Conservation (phyloP, 2,113 vertebrate species). For the Blennius ocellaris region DNA sequence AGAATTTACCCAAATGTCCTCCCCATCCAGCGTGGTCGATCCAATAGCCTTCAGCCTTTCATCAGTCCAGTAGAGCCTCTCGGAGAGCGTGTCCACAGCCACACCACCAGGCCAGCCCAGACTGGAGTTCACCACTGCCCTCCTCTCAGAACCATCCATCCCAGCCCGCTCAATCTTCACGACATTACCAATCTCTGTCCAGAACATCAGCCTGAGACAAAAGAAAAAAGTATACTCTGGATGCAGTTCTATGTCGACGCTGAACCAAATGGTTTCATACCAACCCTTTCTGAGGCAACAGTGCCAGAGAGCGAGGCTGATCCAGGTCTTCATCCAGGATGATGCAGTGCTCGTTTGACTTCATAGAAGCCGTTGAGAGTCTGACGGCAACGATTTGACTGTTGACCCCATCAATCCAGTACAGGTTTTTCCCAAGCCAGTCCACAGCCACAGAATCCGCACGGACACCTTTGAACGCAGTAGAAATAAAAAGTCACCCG, state of each 20-base stretch:
- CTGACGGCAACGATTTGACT: slow-evolving; percentile 86
- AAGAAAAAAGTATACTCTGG: not conserved
- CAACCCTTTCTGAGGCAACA: slow-evolving; percentile 89
- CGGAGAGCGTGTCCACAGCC: slow-evolving; percentile 84
- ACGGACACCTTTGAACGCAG: slow-evolving; percentile 81
- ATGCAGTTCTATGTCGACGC: not conserved
- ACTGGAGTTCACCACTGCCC: slow-evolving; percentile 79
- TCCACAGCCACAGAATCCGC: slow-evolving; percentile 90
- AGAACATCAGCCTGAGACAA: slow-evolving; percentile 89
- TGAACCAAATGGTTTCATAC: slow-evolving; percentile 10
- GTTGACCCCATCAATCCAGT: slow-evolving; percentile 88
- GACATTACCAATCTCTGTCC: slow-evolving; percentile 88
- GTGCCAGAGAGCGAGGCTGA: slow-evolving; percentile 85
- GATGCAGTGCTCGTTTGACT: slow-evolving; percentile 74
- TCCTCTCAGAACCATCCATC: slow-evolving; percentile 89
- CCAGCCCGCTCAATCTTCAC: slow-evolving; percentile 87
- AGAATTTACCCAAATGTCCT: slow-evolving; percentile 80
- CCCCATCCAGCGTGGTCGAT: slow-evolving; percentile 88
- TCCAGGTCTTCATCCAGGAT: slow-evolving; percentile 88
- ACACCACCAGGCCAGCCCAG: slow-evolving; percentile 90
- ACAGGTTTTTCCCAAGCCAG: slow-evolving; percentile 92
- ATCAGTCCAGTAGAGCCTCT: slow-evolving; percentile 92
- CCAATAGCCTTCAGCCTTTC: slow-evolving; percentile 87
- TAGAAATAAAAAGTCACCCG: too few relatives aligned
- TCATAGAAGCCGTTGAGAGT: slow-evolving; percentile 71